phyloP scores from a whole-genome alignment of 2,888 invertebrate genomes.

The Dolomedes plantarius region DNA sequence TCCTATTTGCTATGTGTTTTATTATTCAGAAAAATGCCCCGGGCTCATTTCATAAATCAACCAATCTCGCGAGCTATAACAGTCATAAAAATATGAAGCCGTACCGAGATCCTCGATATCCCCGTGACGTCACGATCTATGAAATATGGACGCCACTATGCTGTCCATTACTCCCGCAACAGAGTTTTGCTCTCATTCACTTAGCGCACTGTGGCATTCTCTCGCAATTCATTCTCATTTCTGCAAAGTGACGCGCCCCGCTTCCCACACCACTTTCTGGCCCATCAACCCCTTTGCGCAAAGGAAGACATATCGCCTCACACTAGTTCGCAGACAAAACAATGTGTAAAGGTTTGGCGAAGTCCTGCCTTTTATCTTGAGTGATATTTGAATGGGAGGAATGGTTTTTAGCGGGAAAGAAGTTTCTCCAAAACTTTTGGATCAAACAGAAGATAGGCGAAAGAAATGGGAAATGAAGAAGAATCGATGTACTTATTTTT shows the following conservation, averaged over 20 bases:
- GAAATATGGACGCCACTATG: not conserved
- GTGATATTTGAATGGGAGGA: not conserved
- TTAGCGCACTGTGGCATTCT: not conserved
- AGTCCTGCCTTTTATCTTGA: not conserved
- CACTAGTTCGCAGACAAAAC: not conserved
- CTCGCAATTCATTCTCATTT: conserved; percentile 14
- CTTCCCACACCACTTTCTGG: not conserved
- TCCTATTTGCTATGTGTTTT: no score
- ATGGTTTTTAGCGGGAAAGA: not conserved
- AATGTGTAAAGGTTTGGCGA: not conserved
- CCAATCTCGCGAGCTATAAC: not conserved
- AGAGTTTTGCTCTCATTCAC: conserved; percentile 16
- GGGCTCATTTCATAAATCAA: not conserved
- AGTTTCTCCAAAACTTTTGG: not conserved
- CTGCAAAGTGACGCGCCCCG: not conserved
- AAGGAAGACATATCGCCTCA: conserved; percentile 6
- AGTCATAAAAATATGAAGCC: not conserved
- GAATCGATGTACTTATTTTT: not conserved
- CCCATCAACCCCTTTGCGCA: conserved; percentile 1
- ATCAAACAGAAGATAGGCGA: not conserved
- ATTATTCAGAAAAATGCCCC: not conserved
- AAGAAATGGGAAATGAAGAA: not conserved
- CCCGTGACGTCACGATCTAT: conserved; percentile 8
- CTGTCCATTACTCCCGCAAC: conserved; percentile 1
- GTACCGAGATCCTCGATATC: not conserved